Evolutionary conservation across 2,113 vertebrate species (phyloP).

Genomic region (Nipponia nippon): DNA sequence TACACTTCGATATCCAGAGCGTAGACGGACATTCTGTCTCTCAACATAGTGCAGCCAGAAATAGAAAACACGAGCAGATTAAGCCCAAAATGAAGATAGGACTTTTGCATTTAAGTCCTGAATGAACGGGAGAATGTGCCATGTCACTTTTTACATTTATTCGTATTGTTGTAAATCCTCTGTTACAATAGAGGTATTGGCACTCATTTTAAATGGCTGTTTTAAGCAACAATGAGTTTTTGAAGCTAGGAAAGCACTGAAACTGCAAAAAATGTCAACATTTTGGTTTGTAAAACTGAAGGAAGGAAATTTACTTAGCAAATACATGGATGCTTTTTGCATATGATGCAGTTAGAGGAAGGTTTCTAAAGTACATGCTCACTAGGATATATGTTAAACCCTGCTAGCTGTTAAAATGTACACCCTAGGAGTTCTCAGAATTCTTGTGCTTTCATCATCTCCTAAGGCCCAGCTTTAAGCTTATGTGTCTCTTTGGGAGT

Average conservation of each 20-base stretch:
- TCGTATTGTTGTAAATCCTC: background rate
- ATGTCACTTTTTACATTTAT: background rate
- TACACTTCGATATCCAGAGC: background rate
- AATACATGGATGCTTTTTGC: background rate
- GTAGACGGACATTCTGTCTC: background rate
- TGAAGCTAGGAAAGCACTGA: background rate
- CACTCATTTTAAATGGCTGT: background rate
- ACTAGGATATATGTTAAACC: background rate
- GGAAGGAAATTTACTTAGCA: background rate
- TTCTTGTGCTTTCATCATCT: background rate
- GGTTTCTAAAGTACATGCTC: background rate
- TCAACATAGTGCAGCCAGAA: background rate
- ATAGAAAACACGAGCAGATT: conserved; percentile 13
- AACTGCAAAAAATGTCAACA: background rate
- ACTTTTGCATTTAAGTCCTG: background rate
- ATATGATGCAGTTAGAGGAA: background rate
- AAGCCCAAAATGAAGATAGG: background rate
- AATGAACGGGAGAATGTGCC: background rate
- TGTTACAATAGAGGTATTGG: background rate
- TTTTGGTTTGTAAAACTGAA: background rate
- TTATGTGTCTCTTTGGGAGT: background rate
- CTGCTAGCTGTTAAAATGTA: background rate
- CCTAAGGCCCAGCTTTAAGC: background rate
- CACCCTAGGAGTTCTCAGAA: background rate
- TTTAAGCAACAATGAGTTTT: background rate